Evolutionary conservation across 2,888 invertebrate genomes (phyloP), one percentile per base, ranked within the genome.

Genomic region (Pecten maximus): DNA sequence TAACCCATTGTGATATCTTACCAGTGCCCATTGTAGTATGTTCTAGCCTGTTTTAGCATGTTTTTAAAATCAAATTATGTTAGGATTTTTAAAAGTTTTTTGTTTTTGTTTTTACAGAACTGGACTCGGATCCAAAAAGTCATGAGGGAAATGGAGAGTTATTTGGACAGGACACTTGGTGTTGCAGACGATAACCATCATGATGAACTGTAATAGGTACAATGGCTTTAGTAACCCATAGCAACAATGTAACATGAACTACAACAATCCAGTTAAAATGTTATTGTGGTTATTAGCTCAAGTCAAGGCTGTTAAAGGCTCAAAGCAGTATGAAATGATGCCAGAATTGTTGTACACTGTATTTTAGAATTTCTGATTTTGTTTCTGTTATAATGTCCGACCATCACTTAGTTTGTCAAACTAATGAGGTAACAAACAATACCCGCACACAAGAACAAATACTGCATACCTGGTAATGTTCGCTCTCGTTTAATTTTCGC

Each of bases 91-190:
- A n/a, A n/a, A n/a, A n/a, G n/a, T n/a, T n/a, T 44, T 12, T 44
- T 44, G 12, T 44, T 54, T 4, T n/a, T 88, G 44, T 40, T 35
- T 8, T 88, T 40, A 48, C 74, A 90, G 90, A 74, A 48, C 40
- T 91, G 91, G 91, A 39, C n/a, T 23, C n/a, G 8, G 16, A 88
- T 91, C 39, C 89, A 89, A 35, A 60, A 89, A 23, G 60, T 35
- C 10, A 89, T 91, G 89, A 87, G 35, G 15, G 74, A 89, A 39
- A 60, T 91, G 87, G 74, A 60, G 39, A 60, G 39, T 60, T 89
- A 39, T 35, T 89, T 15, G 60, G 60, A n/a, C 60, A 91, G 88
- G n/a, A 88, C 48, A 23, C 88, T 40, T 88, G 74, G 74, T 28
- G 35, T 74, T 2, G 35, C 74, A 8, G 74, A 74, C 8, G 74